phyloP scores from a whole-genome alignment of 2,797 vertebrate genomes.

The Potorous gilbertii region DNA sequence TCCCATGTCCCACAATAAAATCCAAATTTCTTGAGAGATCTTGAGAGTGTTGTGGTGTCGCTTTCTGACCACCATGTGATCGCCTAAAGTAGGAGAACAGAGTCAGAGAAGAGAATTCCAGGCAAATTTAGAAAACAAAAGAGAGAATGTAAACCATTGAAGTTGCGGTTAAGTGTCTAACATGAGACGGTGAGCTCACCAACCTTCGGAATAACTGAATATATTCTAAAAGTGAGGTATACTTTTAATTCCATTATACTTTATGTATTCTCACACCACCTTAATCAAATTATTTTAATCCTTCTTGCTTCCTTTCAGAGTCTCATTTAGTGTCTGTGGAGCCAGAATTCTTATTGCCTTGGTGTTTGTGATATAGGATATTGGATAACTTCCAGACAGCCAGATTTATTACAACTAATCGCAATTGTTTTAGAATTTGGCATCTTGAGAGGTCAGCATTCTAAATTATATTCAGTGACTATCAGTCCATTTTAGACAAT shows the following conservation, averaged over 20 bases:
- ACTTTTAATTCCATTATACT: neutral
- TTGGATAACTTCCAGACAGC: neutral
- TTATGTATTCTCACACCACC: neutral
- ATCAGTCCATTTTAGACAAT: neutral
- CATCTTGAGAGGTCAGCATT: neutral
- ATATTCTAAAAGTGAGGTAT: neutral
- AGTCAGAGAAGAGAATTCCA: neutral
- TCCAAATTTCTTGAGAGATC: too few relatives aligned
- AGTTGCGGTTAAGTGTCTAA: neutral
- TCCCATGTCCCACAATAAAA: too few relatives aligned
- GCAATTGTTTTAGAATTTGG: slow-evolving; percentile 18
- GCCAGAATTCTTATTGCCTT: neutral
- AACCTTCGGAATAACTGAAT: neutral
- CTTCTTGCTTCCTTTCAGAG: neutral
- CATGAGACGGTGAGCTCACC: neutral
- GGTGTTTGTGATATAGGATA: neutral
- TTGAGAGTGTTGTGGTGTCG: too few relatives aligned
- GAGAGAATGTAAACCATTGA: neutral
- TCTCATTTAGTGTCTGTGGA: neutral
- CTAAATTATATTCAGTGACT: neutral
- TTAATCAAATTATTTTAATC: neutral
- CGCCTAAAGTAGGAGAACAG: neutral
- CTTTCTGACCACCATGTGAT: too few relatives aligned
- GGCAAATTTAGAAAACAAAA: neutral
- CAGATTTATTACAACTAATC: slow-evolving; percentile 30